These are phyloP conservation scores for Tenthredo notha DNA, from an alignment of 2,888 invertebrate genomes.

Conservation along the genomic window DNA sequence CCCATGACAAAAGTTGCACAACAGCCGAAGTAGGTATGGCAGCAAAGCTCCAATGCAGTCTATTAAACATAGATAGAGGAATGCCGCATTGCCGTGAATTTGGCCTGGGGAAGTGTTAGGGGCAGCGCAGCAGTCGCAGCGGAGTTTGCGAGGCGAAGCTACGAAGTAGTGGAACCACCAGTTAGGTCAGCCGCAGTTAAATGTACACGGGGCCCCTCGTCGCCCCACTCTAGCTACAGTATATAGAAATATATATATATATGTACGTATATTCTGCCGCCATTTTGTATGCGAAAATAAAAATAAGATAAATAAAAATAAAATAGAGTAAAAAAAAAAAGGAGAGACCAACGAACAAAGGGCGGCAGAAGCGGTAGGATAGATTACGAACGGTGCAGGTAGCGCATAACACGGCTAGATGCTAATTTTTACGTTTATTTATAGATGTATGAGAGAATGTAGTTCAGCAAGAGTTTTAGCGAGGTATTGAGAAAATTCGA, in stretches of 20 bases:
- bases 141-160: slow-evolving; percentile 42
- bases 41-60: slow-evolving; percentile 68
- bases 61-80: slow-evolving; percentile 74
- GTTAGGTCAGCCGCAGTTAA: slow-evolving; percentile 49
- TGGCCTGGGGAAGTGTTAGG: slow-evolving; percentile 66
- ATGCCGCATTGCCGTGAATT: slow-evolving; percentile 74
- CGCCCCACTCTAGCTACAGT: background rate
- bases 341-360: background rate
- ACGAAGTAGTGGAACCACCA: slow-evolving; percentile 49
- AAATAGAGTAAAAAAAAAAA: background rate
- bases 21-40: slow-evolving; percentile 29
- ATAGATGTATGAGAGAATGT: background rate
- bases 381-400: slow-evolving; percentile 13
- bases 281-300: slow-evolving; percentile 6
- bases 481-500: background rate
- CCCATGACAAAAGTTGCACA: slow-evolving; percentile 25
- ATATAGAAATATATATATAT: background rate
- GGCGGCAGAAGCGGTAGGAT: slow-evolving; percentile 8
- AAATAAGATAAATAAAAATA: background rate
- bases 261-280: background rate
- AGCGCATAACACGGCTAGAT: slow-evolving; percentile 15
- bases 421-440: slow-evolving; percentile 10
- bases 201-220: slow-evolving; percentile 42
- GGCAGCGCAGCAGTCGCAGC: slow-evolving; percentile 56
- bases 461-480: background rate